phyloP scores from a whole-genome alignment of 1,140 invertebrate species.

The Drosophila rufa region DNA sequence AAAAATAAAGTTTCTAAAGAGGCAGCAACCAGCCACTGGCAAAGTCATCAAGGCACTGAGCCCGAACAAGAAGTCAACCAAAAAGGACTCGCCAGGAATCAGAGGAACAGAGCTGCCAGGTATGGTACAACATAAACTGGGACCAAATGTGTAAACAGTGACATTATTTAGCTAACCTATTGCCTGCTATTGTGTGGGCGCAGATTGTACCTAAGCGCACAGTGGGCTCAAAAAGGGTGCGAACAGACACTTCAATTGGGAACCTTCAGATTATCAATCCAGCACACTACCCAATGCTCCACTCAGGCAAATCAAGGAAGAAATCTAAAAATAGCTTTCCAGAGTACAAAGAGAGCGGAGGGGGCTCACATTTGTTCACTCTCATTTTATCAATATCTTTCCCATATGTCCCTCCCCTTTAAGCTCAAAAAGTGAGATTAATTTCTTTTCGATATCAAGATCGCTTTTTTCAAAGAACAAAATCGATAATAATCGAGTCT shows the following conservation, averaged over 20 bases:
- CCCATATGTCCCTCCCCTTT: too few species aligned
- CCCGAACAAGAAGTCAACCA: slow-evolving; percentile 1
- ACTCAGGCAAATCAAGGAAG: too few species aligned
- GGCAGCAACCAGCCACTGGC: slow-evolving; percentile 28
- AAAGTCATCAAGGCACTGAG: slow-evolving; percentile 39
- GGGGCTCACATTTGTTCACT: too few species aligned
- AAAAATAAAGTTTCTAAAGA: not conserved
- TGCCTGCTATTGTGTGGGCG: slow-evolving; percentile 23
- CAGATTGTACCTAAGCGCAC: not conserved
- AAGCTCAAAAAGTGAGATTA: too few species aligned
- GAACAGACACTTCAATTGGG: not conserved
- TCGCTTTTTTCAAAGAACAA: too few species aligned
- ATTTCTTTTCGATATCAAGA: too few species aligned
- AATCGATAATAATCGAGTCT: too few species aligned
- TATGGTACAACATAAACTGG: slow-evolving; percentile 50
- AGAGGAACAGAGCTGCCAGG: slow-evolving; percentile 1
- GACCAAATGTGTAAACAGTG: slow-evolving; percentile 64
- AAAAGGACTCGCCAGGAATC: not conserved
- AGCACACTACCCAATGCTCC: too few species aligned
- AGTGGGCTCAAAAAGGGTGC: slow-evolving; percentile 15
- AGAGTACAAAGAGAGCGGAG: too few species aligned
- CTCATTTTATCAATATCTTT: too few species aligned
- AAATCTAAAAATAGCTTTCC: too few species aligned
- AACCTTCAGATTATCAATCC: too few species aligned
- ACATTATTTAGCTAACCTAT: slow-evolving; percentile 68